Conservation (phyloP, 1,140 invertebrate species). For the Cyrtorhinus lividipennis region DNA sequence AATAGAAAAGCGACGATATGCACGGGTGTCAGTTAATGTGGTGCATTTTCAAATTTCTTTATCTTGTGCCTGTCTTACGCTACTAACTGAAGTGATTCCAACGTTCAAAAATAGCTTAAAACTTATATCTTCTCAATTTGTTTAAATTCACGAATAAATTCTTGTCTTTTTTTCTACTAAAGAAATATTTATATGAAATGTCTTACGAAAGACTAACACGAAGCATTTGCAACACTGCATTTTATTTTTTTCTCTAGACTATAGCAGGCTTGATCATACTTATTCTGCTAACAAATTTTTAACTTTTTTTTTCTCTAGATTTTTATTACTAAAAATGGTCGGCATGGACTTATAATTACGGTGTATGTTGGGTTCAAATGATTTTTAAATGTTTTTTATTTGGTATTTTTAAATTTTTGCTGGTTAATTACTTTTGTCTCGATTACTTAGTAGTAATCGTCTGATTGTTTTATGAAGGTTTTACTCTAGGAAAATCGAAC, state of each 20-base stretch:
- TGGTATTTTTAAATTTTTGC: background rate
- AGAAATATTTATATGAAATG: too few species aligned
- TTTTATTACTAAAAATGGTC: background rate
- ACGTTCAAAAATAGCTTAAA: too few species aligned
- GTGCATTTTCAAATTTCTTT: too few species aligned
- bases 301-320: background rate
- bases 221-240: slow-evolving; percentile 17
- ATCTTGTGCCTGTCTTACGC: too few species aligned
- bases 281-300: slow-evolving; percentile 4
- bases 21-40: too few species aligned
- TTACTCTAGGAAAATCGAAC: too few species aligned
- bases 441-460: background rate
- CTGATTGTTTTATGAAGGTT: background rate
- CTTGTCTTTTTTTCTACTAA: too few species aligned
- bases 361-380: background rate
- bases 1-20: too few species aligned
- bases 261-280: background rate
- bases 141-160: too few species aligned
- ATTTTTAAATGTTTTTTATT: slow-evolving; percentile 3
- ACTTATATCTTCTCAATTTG: too few species aligned
- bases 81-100: too few species aligned
- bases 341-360: background rate
- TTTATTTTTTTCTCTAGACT: background rate
- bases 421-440: slow-evolving; percentile 4
- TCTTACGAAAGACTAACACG: slow-evolving; percentile 10